Conservation (phyloP, 2,888 invertebrate genomes). For the Chouioia cunea region DNA sequence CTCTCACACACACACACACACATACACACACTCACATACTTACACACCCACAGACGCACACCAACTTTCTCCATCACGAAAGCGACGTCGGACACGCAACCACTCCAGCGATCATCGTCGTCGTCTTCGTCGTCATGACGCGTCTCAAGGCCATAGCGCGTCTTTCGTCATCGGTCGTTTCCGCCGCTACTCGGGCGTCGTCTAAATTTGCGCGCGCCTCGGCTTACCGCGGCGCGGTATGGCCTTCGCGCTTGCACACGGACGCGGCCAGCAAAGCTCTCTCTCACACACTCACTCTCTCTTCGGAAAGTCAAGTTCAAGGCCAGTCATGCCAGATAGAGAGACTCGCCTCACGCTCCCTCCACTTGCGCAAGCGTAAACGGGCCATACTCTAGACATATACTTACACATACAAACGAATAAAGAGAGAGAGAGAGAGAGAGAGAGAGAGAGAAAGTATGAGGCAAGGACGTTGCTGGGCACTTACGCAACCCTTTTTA, state of each 20-base stretch:
- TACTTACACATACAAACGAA: too few species aligned
- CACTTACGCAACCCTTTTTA: constrained; percentile 34
- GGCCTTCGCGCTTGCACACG: constrained; percentile 46
- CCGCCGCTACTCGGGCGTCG: constrained; percentile 58
- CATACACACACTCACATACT: not conserved
- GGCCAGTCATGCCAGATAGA: constrained; percentile 57
- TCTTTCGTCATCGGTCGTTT: constrained; percentile 58
- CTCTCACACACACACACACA: not conserved
- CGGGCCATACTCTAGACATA: too few species aligned
- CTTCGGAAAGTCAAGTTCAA: constrained; percentile 67
- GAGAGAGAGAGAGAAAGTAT: constrained; percentile 6
- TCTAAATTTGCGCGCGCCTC: constrained; percentile 55
- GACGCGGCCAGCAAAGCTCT: constrained; percentile 33
- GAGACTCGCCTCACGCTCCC: too few species aligned
- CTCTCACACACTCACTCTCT: constrained; percentile 36
- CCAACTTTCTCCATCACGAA: not conserved
- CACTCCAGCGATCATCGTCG: not conserved
- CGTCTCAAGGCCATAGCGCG: constrained; percentile 7
- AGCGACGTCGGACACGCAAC: not conserved
- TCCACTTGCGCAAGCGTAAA: too few species aligned
- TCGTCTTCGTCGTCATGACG: too few species aligned
- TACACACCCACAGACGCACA: not conserved
- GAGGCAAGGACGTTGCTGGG: not conserved
- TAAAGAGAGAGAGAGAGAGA: constrained; percentile 47
- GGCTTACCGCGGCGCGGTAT: constrained; percentile 56